Conservation (phyloP, 2,113 vertebrate genomes). For the Anarhynchus alexandrinus region DNA sequence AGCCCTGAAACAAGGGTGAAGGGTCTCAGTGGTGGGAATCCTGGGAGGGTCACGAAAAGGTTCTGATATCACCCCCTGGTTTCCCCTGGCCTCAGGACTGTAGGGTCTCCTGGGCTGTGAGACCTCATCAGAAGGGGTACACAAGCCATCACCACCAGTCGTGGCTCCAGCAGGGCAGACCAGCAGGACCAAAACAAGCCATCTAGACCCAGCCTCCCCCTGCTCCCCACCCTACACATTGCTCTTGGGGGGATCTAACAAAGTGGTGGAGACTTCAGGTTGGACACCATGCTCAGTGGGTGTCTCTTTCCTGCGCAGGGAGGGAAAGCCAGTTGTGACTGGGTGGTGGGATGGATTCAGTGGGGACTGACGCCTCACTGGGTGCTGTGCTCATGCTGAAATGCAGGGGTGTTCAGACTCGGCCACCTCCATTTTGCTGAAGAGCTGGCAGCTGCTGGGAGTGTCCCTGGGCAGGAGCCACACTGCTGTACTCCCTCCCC, state of each 20-base stretch:
- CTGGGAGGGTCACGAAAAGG: neutral
- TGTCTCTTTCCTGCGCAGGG: neutral
- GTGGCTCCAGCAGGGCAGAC: neutral
- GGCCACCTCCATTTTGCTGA: neutral
- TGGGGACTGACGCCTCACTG: neutral
- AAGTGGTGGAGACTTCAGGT: neutral
- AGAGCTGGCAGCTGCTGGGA: neutral
- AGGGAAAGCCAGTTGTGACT: neutral
- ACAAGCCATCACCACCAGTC: neutral
- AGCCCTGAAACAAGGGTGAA: neutral
- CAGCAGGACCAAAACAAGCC: neutral
- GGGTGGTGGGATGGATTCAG: neutral
- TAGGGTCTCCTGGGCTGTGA: neutral
- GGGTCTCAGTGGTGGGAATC: neutral
- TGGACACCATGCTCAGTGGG: neutral
- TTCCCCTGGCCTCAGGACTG: neutral
- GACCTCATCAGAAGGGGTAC: neutral
- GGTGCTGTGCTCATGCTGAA: neutral
- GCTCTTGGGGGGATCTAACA: neutral
- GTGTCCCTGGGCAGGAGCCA: neutral
- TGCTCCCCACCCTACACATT: neutral
- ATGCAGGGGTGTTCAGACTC: accelerated
- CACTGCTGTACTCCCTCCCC: accelerated
- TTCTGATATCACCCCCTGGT: neutral
- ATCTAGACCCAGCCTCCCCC: neutral